Evolutionary conservation across 1,140 invertebrate genomes (phyloP).

Genomic region (Stenopsyche tienmushanensis): DNA sequence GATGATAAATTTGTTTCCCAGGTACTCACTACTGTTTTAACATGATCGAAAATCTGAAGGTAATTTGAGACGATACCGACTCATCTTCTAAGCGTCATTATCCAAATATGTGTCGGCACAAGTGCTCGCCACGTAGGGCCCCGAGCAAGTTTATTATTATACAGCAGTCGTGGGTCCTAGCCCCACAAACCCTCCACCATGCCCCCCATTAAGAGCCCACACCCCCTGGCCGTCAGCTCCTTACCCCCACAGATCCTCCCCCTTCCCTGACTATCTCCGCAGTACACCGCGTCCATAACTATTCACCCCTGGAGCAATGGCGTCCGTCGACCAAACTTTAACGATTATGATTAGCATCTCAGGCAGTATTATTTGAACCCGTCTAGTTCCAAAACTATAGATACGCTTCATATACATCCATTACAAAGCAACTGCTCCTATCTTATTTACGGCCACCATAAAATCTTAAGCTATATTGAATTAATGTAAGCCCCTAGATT

Average conservation of each 20-base stretch:
- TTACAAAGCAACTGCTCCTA: neutral
- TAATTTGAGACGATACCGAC: constrained; percentile 29
- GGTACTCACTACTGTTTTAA: no score
- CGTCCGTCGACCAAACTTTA: constrained; percentile 40
- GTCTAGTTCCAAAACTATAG: neutral
- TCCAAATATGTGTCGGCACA: constrained; percentile 37
- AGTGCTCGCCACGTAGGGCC: constrained; percentile 28
- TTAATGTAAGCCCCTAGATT: no score
- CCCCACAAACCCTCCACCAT: neutral
- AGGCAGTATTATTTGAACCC: constrained; percentile 36
- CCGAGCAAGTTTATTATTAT: constrained; percentile 40
- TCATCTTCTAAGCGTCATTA: constrained; percentile 28
- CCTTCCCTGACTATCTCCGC: neutral
- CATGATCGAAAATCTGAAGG: no score
- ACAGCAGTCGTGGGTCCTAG: constrained; percentile 16
- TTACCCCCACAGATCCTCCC: constrained; percentile 1
- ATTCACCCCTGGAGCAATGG: constrained; percentile 34
- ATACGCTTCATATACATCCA: neutral
- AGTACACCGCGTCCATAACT: constrained; percentile 18
- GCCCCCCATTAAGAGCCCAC: neutral
- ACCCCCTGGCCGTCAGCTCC: neutral
- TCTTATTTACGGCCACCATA: no score
- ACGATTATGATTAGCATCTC: constrained; percentile 43
- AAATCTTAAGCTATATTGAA: no score
- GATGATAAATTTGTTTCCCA: no score